Percentiles rank a stretch among this genome's conserved stretches.
phyloP scores from a whole-genome alignment of 2,113 vertebrate genomes.

The human (Homo sapiens) region DNA sequence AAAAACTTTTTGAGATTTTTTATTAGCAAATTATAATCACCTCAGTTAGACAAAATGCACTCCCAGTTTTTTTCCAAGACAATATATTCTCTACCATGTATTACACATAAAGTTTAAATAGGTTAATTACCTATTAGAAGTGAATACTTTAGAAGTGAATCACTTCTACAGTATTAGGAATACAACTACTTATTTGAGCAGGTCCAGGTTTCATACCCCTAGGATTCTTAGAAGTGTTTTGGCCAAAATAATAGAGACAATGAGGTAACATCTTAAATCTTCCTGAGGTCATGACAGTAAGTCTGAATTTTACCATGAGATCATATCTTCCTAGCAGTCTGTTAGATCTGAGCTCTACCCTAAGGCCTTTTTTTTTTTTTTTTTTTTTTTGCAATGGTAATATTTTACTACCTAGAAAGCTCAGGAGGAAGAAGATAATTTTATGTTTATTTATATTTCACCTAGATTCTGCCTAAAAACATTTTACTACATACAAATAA shows the following conservation, averaged over 20 bases:
- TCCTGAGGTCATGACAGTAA: neutral
- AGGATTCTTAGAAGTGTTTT: neutral
- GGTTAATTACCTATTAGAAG: too few species aligned
- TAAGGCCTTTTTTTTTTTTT: neutral
- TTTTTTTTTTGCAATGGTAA: neutral
- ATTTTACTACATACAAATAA: neutral
- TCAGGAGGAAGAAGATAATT: neutral
- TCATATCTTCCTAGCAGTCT: neutral
- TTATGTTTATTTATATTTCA: neutral
- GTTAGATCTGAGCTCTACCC: neutral
- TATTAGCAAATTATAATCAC: neutral
- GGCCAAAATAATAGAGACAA: neutral
- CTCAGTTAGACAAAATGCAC: neutral
- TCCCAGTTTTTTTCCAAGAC: neutral
- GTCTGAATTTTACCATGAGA: neutral
- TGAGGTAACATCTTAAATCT: neutral
- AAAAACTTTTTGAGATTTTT: neutral
- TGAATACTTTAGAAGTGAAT: neutral
- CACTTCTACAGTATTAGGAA: neutral
- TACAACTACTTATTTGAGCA: neutral
- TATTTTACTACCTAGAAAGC: neutral
- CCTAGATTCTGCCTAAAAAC: neutral
- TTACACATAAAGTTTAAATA: neutral
- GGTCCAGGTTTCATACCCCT: neutral
- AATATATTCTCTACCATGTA: neutral